Conservation (phyloP, 2,888 invertebrate genomes). For the Pammene fasciana region DNA sequence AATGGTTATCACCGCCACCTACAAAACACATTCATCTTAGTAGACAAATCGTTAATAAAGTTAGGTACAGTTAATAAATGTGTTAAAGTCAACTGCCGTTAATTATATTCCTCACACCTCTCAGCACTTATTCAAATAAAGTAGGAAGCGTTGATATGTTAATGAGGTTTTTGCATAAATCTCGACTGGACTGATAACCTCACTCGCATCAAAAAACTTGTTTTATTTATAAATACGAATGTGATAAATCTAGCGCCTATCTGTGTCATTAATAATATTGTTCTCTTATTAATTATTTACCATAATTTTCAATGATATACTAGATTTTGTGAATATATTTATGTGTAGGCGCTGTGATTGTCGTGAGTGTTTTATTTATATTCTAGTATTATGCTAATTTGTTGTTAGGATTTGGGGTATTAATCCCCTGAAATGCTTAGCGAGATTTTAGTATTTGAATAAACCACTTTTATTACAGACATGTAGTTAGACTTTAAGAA, state of each 20-base stretch:
- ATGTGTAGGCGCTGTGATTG: conserved; percentile 14
- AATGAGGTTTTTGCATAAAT: conserved; percentile 50
- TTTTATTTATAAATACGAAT: conserved; percentile 45
- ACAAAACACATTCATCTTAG: conserved; percentile 7
- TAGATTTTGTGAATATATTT: conserved; percentile 31
- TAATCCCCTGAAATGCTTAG: not conserved
- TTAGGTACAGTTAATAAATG: conserved; percentile 35
- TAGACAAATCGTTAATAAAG: conserved; percentile 26
- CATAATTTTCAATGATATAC: conserved; percentile 38
- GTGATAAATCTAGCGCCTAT: conserved; percentile 36
- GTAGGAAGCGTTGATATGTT: conserved; percentile 49
- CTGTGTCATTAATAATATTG: conserved; percentile 34
- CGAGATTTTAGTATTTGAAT: conserved; percentile 22
- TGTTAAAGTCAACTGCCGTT: conserved; percentile 39
- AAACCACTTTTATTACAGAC: conserved; percentile 21
- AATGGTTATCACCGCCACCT: not conserved
- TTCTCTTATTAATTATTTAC: conserved; percentile 43
- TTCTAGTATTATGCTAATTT: conserved; percentile 5
- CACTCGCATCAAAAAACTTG: conserved; percentile 42
- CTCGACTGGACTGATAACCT: conserved; percentile 45
- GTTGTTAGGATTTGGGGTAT: not conserved
- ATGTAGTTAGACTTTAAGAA: conserved; percentile 1
- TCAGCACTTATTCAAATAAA: conserved; percentile 45
- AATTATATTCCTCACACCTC: conserved; percentile 45
- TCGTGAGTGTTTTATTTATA: conserved; percentile 4